Evolutionary conservation across 2,113 vertebrate species (phyloP).

Genomic region (Mixornis gularis): DNA sequence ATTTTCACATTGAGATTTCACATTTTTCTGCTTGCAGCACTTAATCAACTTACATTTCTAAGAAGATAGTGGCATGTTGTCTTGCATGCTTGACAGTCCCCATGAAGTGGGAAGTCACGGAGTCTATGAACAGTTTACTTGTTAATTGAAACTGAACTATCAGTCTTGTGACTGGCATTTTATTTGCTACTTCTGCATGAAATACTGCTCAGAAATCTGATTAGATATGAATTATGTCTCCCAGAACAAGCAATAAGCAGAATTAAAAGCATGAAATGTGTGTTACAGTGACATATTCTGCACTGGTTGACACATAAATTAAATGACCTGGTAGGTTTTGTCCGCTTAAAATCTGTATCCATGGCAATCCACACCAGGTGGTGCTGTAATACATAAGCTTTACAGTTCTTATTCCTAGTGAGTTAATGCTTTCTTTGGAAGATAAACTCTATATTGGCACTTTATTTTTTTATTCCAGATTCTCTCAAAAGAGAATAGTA

Average conservation of each 20-base stretch:
- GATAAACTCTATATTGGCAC: background rate
- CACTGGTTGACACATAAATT: background rate
- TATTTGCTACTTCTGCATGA: background rate
- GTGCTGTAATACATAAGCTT: conserved; percentile 31
- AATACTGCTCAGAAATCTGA: background rate
- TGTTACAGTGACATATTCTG: background rate
- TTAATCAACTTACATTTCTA: background rate
- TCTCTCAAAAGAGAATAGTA: background rate
- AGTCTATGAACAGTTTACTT: background rate
- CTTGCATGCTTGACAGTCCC: background rate
- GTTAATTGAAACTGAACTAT: background rate
- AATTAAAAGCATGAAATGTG: background rate
- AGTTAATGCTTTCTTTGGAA: background rate
- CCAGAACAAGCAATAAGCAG: background rate
- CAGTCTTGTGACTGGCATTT: background rate
- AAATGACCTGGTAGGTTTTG: background rate
- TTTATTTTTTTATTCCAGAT: background rate
- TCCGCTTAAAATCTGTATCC: background rate
- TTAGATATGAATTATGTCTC: background rate
- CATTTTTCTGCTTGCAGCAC: background rate
- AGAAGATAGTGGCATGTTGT: background rate
- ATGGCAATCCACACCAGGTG: conserved; percentile 34
- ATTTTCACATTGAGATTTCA: background rate
- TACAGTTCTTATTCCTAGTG: background rate
- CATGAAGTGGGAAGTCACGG: background rate